Evolutionary conservation across 2,113 vertebrate genomes (phyloP).

Genomic region (Geothlypis trichas): DNA sequence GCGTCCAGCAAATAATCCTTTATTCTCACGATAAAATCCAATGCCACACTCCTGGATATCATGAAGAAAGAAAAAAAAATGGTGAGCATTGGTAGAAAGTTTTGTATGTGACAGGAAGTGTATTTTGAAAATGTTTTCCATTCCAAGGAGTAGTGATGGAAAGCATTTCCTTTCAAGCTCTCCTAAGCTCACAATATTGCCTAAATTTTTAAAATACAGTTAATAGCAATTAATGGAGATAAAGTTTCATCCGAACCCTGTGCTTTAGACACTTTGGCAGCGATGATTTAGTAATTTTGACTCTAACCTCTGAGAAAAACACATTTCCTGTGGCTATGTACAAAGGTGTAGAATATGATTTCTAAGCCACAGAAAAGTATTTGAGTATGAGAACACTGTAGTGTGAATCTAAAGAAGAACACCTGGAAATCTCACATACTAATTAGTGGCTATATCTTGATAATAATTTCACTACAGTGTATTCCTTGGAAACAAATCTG

Average conservation of each 20-base stretch:
- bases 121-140: background rate
- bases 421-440: background rate
- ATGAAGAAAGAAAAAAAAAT: background rate
- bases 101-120: background rate
- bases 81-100: background rate
- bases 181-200: background rate
- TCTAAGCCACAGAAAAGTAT: background rate
- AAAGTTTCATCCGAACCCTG: background rate
- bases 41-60: conserved; percentile 79
- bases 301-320: background rate
- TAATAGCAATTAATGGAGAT: background rate
- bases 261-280: background rate
- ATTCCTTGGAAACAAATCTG: background rate
- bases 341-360: background rate
- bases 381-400: background rate
- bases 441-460: background rate
- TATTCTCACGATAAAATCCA: conserved; percentile 84
- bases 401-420: background rate
- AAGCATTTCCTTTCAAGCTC: background rate
- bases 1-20: conserved; percentile 65
- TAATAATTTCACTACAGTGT: background rate
- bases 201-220: background rate
- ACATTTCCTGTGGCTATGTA: background rate
- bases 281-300: background rate
- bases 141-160: background rate